Evolutionary conservation across 23 tunicate genomes (phyloP), one percentile per base, ranked within the genome.

Genomic region (Trididemnum miniatum): DNA sequence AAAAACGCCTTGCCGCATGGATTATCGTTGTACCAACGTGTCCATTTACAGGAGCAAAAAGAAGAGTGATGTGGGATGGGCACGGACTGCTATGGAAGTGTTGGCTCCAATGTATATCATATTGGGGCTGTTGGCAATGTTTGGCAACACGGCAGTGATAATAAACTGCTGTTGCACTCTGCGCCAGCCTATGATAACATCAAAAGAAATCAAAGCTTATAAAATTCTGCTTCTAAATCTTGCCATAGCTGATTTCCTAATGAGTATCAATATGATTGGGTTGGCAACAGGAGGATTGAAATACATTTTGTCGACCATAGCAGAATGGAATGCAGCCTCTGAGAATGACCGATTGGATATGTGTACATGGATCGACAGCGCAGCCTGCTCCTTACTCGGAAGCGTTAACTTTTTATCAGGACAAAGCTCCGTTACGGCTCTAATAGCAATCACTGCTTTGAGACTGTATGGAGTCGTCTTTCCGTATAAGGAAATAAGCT

Each of bases 1-100:
- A 15, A 73, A 73, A 73, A 37, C 79, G 24, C 59, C 79, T 40
- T 73, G 79, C 25, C 57, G 79, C 20, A 73, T 73, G 79, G 79
- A 73, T 24, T 73, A 37, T 39, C 59, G 15, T 12, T 73, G 79
- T 29, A 22, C 29, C 1, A 73, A 38, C 2, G 26, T 7, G 1
- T 38, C 57, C 15, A 73, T 40, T 5, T 73, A 73, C 31, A 69
- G 36, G 32, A 12, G 39, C 75, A 73, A 73, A 27, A 30, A 18
- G 38, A 39, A 39, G 5, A 26, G 20, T 37, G 59, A 37, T 5
- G 2, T 73, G 5, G 9, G 20, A 31, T 69, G 75, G 75, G 36
- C 79, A n/a, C 37, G 29, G 28, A n/a, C 20, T 15, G 79, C 31
- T 9, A 39, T 37, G 15, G 20, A 37, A 73, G 9, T 24, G 4